Conservation (phyloP, 2,888 invertebrate species). For the Nemoura dubitans region DNA sequence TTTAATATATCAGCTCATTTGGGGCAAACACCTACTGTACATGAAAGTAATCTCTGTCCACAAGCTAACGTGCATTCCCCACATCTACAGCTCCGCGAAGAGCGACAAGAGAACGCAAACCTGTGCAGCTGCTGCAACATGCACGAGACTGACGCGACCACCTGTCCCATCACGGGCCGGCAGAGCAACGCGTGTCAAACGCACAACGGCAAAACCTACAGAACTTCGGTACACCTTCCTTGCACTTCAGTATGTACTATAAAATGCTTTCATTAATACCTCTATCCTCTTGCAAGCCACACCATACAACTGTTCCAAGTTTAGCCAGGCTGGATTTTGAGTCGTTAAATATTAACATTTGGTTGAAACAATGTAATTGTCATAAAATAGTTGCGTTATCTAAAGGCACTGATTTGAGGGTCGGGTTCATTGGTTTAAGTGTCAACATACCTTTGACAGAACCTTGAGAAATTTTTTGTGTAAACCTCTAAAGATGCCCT, state of each 20-base stretch:
- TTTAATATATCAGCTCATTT: too few relatives aligned
- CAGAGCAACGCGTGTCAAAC: slow-evolving; percentile 30
- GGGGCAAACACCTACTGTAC: too few relatives aligned
- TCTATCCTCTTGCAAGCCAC: background rate
- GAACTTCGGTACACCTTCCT: slow-evolving; percentile 51
- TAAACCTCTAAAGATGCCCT: too few relatives aligned
- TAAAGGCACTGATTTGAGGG: too few relatives aligned
- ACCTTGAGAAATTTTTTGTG: too few relatives aligned
- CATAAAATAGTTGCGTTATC: too few relatives aligned
- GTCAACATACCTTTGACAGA: too few relatives aligned
- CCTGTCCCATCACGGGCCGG: background rate
- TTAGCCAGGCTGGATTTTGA: too few relatives aligned
- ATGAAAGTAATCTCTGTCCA: background rate
- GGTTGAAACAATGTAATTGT: too few relatives aligned
- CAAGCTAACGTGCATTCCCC: background rate
- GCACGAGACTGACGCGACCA: slow-evolving; percentile 7
- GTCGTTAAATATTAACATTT: too few relatives aligned
- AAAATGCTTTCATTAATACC: slow-evolving; percentile 20
- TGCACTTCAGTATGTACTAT: slow-evolving; percentile 48
- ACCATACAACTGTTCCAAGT: background rate
- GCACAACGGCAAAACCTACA: slow-evolving; percentile 47
- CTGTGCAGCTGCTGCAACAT: slow-evolving; percentile 30
- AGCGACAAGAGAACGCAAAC: slow-evolving; percentile 27
- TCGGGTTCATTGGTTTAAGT: too few relatives aligned
- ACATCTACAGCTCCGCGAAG: slow-evolving; percentile 38